These are phyloP conservation scores for Chymomyza caudatula DNA, from an alignment of 2,888 invertebrate species.

Conservation along the genomic window DNA sequence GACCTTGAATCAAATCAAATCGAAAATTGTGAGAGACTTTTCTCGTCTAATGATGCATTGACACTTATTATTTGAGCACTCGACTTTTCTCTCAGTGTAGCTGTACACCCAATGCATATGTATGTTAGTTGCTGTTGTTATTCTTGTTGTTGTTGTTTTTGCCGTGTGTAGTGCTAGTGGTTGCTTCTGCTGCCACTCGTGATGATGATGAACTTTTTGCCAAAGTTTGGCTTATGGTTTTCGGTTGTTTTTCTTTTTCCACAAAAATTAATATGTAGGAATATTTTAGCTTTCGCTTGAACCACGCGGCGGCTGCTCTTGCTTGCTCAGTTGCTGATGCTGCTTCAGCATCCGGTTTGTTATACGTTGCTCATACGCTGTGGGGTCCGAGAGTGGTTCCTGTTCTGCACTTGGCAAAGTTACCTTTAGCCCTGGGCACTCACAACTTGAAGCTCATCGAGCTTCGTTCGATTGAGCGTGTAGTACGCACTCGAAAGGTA, in stretches of 20 bases:
- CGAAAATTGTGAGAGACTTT: too few relatives aligned
- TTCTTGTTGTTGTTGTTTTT: constrained; percentile 15
- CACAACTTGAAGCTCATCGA: constrained; percentile 14
- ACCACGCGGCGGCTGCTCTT: neutral
- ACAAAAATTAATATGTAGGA: constrained; percentile 49
- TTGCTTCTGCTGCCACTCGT: constrained; percentile 40
- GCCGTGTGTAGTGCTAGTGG: constrained; percentile 35
- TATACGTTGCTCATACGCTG: neutral
- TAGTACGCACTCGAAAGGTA: constrained; percentile 6
- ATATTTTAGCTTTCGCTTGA: constrained; percentile 49
- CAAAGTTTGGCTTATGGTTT: constrained; percentile 59
- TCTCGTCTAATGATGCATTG: too few relatives aligned
- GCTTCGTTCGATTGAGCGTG: constrained; percentile 11
- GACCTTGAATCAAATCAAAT: too few relatives aligned
- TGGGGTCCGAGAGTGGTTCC: neutral
- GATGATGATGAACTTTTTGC: constrained; percentile 57
- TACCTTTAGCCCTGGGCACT: neutral
- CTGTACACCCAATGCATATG: constrained; percentile 3
- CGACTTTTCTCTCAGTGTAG: neutral
- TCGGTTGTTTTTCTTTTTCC: constrained; percentile 38
- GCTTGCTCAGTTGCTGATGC: neutral
- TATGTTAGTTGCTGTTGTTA: constrained; percentile 30
- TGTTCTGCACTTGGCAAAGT: neutral
- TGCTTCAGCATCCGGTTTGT: neutral
- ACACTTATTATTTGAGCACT: too few relatives aligned